Conservation (phyloP, 2,113 vertebrate species). For the Ceratotherium simum region DNA sequence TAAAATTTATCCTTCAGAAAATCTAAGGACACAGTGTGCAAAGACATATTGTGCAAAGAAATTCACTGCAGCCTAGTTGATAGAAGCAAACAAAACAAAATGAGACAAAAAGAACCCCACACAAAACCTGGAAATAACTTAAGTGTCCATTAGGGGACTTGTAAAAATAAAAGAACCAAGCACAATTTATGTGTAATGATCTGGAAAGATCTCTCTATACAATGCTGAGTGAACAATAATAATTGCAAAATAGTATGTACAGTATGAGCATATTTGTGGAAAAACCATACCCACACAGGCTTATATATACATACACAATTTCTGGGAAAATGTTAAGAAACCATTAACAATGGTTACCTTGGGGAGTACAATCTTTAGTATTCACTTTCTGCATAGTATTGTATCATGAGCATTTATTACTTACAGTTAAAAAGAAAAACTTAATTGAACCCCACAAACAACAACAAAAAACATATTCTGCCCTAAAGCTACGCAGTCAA, state of each 20-base stretch:
- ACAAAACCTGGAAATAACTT: slow-evolving; percentile 18
- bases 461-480: neutral
- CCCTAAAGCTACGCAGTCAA: neutral
- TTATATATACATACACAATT: slow-evolving; percentile 23
- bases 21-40: neutral
- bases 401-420: neutral
- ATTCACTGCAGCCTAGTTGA: neutral
- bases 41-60: slow-evolving; percentile 24
- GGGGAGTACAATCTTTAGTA: neutral
- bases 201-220: neutral
- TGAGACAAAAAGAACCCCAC: neutral
- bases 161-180: slow-evolving; percentile 5
- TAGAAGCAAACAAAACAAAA: slow-evolving; percentile 15
- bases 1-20: slow-evolving; percentile 25
- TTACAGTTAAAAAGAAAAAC: neutral
- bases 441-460: neutral
- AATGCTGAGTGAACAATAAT: neutral
- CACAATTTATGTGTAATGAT: neutral
- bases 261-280: neutral
- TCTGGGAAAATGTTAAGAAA: slow-evolving; percentile 28
- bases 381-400: neutral
- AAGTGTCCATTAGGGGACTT: neutral
- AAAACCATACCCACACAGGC: neutral
- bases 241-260: neutral
- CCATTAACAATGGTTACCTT: neutral